Evolutionary conservation across 2,113 vertebrate species (phyloP).

Genomic region (Xyrauchen texanus): DNA sequence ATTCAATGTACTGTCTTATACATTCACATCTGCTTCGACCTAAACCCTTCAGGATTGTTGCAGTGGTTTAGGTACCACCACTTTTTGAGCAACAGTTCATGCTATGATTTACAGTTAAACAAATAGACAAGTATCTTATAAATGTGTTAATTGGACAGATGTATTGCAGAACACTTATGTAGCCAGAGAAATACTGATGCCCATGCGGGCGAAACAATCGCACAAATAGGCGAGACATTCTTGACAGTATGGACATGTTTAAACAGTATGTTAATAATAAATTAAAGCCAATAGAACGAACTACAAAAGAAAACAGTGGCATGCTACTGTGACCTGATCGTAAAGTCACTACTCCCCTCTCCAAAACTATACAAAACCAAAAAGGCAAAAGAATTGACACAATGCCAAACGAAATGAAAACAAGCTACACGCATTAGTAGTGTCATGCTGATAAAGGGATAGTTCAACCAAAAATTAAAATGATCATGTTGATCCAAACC

Average conservation of each 20-base stretch:
- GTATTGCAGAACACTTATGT: conserved; percentile 37
- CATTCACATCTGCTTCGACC: neutral
- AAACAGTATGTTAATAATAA: conserved; percentile 52
- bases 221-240: conserved; percentile 25
- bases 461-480: neutral
- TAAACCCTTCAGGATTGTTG: too few relatives aligned
- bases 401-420: neutral
- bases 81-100: conserved; percentile 39
- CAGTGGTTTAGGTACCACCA: conserved; percentile 25
- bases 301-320: conserved; percentile 54
- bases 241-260: conserved; percentile 6
- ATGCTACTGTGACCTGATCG: conserved; percentile 35
- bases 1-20: conserved; percentile 34
- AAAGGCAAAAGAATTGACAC: neutral
- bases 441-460: neutral
- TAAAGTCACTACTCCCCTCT: neutral
- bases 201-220: neutral
- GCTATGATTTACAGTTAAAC: neutral
- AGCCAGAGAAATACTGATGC: conserved; percentile 1
- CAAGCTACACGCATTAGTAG: neutral
- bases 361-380: neutral
- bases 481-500: conserved; percentile 55
- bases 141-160: conserved; percentile 42
- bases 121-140: conserved; percentile 12
- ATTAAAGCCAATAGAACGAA: conserved; percentile 43